Base-by-base conservation (phyloP, 2,797 vertebrate species). In the Odontamblyopus rebecca region DNA sequence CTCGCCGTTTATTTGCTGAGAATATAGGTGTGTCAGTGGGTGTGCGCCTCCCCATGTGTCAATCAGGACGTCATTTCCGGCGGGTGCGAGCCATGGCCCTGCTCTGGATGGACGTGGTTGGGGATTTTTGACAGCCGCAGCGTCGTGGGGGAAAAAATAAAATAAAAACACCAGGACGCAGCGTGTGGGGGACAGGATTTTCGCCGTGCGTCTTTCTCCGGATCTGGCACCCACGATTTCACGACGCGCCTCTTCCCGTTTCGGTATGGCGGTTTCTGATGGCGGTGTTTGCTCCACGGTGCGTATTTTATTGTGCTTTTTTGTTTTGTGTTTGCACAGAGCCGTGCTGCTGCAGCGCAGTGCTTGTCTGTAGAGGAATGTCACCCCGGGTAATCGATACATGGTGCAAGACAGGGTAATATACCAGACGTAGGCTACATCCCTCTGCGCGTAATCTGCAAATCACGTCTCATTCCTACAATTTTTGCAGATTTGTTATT, bases 101-200 rank as follows among this genome's bases (percentile, higher is more conserved):
- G 38, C 85, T 79, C 80, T 87, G 87, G 82, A 80, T 88, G 87
- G 89, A 86, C 71, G 79, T 80, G 83, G 82, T 83, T 86, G 82
- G 82, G 86, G 88, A 85, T 85, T 93, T 90, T 88, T 94, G 94
- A 93, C 93, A 94, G 93, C 91, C 79, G 86, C 86, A 84, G 85
- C 82, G 80, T 81, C 80, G 81, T 66, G 38, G 75, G 82, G 26
- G 5, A 11, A 15, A 12, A 13, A 35, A 54, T 54, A 53, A 67
- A 53, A 53, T 12, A 67, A n/a, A 35, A 56, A 87, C 88, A 88
- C 89, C 79, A 84, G 92, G 89, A 90, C 88, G 82, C 66, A 53
- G 26, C 27, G 71, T 74, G 73, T 51, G 74, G 80, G 5, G 82
- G 79, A 67, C 81, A 74, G 5, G 72, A 76, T 53, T 69, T 18